Evolutionary conservation across 2,113 vertebrate genomes (phyloP).

Genomic region (Eidolon helvum): DNA sequence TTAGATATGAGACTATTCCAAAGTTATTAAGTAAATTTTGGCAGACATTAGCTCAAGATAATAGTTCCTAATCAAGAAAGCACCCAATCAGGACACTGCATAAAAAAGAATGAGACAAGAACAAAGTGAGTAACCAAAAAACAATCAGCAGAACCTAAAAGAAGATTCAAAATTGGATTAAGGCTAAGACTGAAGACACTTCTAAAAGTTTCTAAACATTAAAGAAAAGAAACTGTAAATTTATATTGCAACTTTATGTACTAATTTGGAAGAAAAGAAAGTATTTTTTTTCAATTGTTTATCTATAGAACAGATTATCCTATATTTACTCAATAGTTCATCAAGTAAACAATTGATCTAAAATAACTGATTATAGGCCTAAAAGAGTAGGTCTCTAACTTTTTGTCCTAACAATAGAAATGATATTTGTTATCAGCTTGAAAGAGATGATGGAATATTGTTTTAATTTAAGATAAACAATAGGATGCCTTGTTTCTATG

Average conservation of each 20-base stretch:
- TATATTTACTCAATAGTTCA: neutral
- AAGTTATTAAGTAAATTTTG: neutral
- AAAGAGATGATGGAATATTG: neutral
- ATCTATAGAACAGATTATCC: neutral
- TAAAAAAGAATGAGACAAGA: neutral
- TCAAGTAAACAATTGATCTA: neutral
- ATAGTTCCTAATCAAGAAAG: neutral
- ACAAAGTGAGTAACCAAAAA: neutral
- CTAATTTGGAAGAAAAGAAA: neutral
- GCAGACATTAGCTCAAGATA: neutral
- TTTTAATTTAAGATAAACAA: neutral
- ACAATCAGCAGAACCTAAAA: neutral
- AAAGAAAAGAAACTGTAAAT: neutral
- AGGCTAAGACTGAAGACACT: neutral
- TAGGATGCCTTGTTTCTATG: neutral
- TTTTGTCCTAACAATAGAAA: slow-evolving; percentile 12
- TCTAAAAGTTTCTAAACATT: neutral
- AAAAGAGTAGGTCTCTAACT: neutral
- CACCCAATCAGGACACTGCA: neutral
- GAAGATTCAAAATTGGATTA: neutral
- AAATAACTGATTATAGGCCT: neutral
- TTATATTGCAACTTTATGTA: neutral
- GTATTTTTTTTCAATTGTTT: neutral
- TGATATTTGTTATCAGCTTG: neutral
- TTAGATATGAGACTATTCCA: neutral